A percentile compares a stretch with the other conserved stretches of the same genome.
These are phyloP conservation scores for Blomia tropicalis DNA, from an alignment of 2,888 invertebrate genomes.

Conservation along the genomic window DNA sequence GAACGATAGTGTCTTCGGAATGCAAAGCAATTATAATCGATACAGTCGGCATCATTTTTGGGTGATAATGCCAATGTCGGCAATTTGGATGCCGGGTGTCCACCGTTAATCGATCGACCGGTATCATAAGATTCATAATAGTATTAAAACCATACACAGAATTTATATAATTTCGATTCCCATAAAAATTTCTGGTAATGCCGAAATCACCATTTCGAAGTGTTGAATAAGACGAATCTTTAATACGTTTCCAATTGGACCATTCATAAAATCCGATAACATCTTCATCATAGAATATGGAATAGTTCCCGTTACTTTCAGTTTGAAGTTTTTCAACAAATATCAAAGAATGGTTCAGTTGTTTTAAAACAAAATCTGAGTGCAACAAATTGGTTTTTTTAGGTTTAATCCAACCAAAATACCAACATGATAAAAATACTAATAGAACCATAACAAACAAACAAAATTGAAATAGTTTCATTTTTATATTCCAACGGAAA, in stretches of 20 bases:
- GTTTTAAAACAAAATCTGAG: too few species aligned
- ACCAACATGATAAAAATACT: too few species aligned
- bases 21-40: not conserved
- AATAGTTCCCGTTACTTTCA: not conserved
- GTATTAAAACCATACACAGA: not conserved
- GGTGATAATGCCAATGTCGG: constrained; percentile 4
- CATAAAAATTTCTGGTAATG: not conserved
- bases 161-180: not conserved
- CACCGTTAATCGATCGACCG: not conserved
- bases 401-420: too few species aligned
- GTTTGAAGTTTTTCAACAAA: not conserved
- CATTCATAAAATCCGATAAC: constrained; percentile 2
- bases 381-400: too few species aligned
- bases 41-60: not conserved
- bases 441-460: too few species aligned
- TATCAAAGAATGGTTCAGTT: not conserved
- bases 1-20: not conserved
- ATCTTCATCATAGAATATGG: not conserved
- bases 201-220: not conserved
- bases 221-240: not conserved
- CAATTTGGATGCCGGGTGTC: not conserved
- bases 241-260: constrained; percentile 1
- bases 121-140: not conserved
- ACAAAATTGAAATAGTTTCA: too few species aligned
- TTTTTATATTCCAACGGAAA: too few species aligned